A percentile compares a stretch with the other conserved stretches of the same genome.
These are phyloP conservation scores for Lepidurus couesii DNA, from an alignment of 1,140 invertebrate genomes.

Conservation along the genomic window DNA sequence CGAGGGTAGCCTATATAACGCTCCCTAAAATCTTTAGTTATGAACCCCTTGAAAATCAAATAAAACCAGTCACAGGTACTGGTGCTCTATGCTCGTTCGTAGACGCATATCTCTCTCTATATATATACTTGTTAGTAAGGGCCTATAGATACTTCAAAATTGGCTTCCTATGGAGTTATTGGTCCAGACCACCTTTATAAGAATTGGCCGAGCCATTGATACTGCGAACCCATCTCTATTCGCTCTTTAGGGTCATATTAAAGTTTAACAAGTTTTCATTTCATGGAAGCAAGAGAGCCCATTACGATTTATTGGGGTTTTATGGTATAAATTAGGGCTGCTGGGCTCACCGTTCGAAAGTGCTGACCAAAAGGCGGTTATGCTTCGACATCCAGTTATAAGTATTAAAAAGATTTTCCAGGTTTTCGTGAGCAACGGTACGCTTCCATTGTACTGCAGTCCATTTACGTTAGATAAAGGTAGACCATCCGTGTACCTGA, in stretches of 20 bases:
- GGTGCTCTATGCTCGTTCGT: background rate
- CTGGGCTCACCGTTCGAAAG: background rate
- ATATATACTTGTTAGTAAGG: background rate
- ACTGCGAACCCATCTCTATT: background rate
- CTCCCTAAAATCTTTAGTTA: background rate
- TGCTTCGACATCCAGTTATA: background rate
- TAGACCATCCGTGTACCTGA: background rate
- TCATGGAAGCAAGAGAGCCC: background rate
- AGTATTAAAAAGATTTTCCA: background rate
- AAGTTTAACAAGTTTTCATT: background rate
- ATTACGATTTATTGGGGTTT: conserved; percentile 4
- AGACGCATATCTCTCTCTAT: background rate
- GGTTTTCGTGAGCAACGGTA: no score
- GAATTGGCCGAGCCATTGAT: conserved; percentile 3
- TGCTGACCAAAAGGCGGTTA: conserved; percentile 17
- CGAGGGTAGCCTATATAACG: background rate
- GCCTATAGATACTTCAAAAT: background rate
- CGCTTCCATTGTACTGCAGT: no score
- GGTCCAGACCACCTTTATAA: background rate
- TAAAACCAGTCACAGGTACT: background rate
- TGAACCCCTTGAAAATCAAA: conserved; percentile 22
- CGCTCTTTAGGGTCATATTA: conserved; percentile 3
- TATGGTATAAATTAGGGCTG: conserved; percentile 11
- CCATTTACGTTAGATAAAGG: no score
- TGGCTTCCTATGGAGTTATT: conserved; percentile 16